These are phyloP conservation scores for Calameuta filiformis DNA, from an alignment of 2,888 invertebrate species.

Conservation along the genomic window DNA sequence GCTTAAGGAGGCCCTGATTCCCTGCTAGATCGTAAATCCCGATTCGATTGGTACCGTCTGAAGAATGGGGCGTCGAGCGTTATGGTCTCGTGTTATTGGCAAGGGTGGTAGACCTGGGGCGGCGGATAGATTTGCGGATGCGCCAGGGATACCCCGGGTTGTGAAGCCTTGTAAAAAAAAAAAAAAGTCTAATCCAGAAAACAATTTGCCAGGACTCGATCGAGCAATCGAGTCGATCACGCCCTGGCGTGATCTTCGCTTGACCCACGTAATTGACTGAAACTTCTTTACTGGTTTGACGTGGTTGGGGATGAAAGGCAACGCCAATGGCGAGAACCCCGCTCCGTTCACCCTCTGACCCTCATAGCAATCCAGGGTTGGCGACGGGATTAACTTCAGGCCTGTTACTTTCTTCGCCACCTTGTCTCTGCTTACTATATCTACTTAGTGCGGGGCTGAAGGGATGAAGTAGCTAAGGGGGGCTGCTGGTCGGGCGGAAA, in stretches of 20 bases:
- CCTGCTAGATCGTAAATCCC: background rate
- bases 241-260: constrained; percentile 28
- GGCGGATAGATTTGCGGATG: constrained; percentile 11
- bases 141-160: constrained; percentile 12
- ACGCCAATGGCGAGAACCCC: too few relatives aligned
- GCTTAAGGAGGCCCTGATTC: too few relatives aligned
- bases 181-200: constrained; percentile 35
- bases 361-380: too few relatives aligned
- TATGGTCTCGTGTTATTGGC: too few relatives aligned
- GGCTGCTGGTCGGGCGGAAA: too few relatives aligned
- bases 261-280: constrained; percentile 44
- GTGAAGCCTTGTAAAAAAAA: constrained; percentile 27
- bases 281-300: constrained; percentile 1
- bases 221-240: constrained; percentile 40
- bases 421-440: too few relatives aligned
- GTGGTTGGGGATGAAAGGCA: too few relatives aligned
- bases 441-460: too few relatives aligned
- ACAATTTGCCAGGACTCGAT: constrained; percentile 43
- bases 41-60: background rate
- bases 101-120: background rate
- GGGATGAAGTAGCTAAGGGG: too few relatives aligned
- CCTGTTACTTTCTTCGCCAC: too few relatives aligned
- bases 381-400: too few relatives aligned
- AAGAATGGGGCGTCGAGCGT: background rate
- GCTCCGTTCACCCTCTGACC: too few relatives aligned